Conservation (phyloP, 2,797 vertebrate species). For the Cephalopachus bancanus region DNA sequence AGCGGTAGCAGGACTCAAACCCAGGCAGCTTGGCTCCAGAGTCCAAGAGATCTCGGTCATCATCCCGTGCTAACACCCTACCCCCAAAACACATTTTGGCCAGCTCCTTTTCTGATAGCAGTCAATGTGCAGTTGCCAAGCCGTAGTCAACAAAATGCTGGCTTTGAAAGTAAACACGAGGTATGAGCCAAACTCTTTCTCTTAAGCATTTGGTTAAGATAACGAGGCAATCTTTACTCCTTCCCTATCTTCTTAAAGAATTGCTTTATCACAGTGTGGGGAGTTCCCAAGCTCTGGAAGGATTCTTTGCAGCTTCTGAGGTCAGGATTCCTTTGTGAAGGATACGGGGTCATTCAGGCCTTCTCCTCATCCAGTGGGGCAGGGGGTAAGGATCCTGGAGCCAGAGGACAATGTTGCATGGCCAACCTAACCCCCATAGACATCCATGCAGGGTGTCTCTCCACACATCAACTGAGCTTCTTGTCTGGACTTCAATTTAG, state of each 20-base stretch:
- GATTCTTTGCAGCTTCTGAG: background rate
- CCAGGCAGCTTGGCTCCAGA: background rate
- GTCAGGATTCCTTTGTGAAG: background rate
- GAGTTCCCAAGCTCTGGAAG: background rate
- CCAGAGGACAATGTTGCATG: background rate
- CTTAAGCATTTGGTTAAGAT: constrained; percentile 34
- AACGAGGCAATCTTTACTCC: background rate
- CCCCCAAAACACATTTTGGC: background rate
- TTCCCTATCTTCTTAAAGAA: background rate
- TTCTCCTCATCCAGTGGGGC: background rate
- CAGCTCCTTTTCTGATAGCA: background rate
- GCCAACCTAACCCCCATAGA: too few species aligned
- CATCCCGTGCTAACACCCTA: background rate
- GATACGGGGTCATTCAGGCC: background rate
- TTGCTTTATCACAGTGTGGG: background rate
- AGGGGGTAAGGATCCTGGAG: background rate
- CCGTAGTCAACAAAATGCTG: background rate
- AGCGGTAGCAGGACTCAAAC: background rate
- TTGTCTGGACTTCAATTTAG: background rate
- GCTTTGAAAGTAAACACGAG: background rate
- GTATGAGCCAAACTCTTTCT: background rate
- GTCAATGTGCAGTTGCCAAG: background rate
- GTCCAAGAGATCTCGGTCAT: background rate
- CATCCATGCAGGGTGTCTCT: rapidly evolving
- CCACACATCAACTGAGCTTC: background rate